These are phyloP conservation scores for Brenthis hecate DNA, from an alignment of 2,888 invertebrate genomes.

Conservation along the genomic window DNA sequence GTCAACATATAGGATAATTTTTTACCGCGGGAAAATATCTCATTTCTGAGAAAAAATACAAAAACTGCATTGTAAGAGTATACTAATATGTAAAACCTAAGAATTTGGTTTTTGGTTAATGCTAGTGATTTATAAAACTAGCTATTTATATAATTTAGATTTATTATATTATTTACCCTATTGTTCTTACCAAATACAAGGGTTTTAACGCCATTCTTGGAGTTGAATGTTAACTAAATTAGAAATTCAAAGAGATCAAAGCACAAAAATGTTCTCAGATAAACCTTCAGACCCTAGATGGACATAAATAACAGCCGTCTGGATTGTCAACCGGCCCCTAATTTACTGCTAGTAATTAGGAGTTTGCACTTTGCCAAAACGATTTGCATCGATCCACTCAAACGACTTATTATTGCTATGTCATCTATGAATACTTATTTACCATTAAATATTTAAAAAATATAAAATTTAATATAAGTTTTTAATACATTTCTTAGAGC, in stretches of 20 bases:
- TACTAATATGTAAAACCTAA: no score
- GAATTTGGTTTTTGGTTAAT: no score
- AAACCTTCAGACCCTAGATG: slow-evolving; percentile 39
- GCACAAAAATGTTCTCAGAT: slow-evolving; percentile 27
- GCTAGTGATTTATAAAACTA: no score
- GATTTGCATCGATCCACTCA: slow-evolving; percentile 76
- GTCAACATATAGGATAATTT: no score
- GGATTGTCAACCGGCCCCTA: slow-evolving; percentile 81
- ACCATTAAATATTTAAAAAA: background rate
- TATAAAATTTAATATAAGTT: background rate
- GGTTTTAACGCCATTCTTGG: no score
- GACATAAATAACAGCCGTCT: slow-evolving; percentile 78
- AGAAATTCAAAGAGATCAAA: slow-evolving; percentile 22
- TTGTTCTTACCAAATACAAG: no score
- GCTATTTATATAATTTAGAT: no score
- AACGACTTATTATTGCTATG: slow-evolving; percentile 36
- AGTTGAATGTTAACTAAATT: slow-evolving; percentile 10
- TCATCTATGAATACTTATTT: background rate
- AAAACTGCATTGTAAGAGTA: no score
- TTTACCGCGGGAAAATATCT: no score
- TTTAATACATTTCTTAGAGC: background rate
- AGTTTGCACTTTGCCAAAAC: slow-evolving; percentile 82
- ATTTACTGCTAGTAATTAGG: slow-evolving; percentile 81
- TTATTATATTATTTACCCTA: no score
- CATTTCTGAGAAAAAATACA: no score